Conservation (phyloP, 2,888 invertebrate genomes). For the Molorchus minor region DNA sequence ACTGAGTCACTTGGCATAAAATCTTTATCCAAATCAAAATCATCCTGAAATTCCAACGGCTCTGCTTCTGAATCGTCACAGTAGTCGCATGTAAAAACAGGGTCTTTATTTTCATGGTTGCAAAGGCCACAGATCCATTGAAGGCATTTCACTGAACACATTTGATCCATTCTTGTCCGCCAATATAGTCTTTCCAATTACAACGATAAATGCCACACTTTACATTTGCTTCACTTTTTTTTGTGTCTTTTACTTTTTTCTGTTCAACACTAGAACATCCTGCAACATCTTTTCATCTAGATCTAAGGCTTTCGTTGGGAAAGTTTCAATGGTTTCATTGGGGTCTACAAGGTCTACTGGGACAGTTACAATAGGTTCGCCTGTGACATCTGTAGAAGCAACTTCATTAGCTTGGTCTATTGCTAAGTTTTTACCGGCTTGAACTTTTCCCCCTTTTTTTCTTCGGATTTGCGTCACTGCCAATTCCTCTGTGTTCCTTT, state of each 20-base stretch:
- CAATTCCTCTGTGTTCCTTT: constrained; percentile 10
- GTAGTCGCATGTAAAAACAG: constrained; percentile 2
- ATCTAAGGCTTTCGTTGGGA: not conserved
- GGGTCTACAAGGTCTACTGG: constrained; percentile 2
- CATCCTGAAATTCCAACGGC: constrained; percentile 5
- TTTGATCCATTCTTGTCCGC: constrained; percentile 3
- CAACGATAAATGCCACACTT: constrained; percentile 1
- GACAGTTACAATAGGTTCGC: constrained; percentile 1
- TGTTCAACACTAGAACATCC: not conserved
- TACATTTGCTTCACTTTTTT: not conserved
- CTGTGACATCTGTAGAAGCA: constrained; percentile 1
- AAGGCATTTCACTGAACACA: constrained; percentile 1
- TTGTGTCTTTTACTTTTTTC: not conserved
- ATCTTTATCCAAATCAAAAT: constrained; percentile 4
- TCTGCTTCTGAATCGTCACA: constrained; percentile 1
- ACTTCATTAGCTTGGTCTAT: constrained; percentile 6
- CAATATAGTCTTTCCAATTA: constrained; percentile 4
- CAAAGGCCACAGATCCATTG: constrained; percentile 2
- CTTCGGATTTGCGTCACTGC: not conserved
- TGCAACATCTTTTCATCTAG: not conserved
- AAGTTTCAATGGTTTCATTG: constrained; percentile 1
- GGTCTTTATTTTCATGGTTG: constrained; percentile 4
- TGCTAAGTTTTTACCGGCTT: constrained; percentile 4
- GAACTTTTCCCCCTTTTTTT: not conserved
- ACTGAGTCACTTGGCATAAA: not conserved